A percentile compares a stretch with the other conserved stretches of the same genome.
These are phyloP conservation scores for Xiphydria camelus DNA, from an alignment of 2,888 invertebrate species.

Conservation along the genomic window DNA sequence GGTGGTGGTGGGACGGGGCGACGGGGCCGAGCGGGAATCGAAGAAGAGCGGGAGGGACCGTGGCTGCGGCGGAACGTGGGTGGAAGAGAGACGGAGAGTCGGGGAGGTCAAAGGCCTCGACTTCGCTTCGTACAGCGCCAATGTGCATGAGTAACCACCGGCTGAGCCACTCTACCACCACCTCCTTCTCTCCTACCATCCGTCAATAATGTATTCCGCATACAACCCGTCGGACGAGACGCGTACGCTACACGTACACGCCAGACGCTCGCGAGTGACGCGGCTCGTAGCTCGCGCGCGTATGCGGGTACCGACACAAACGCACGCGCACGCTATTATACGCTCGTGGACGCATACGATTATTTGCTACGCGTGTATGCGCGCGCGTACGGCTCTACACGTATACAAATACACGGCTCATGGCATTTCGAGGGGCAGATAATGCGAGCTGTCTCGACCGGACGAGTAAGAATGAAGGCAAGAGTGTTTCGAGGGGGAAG, in stretches of 20 bases:
- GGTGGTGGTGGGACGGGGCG: slow-evolving; percentile 10
- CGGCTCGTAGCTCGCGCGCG: slow-evolving; percentile 5
- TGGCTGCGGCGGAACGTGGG: slow-evolving; percentile 10
- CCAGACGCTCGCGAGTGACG: background rate
- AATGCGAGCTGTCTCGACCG: slow-evolving; percentile 33
- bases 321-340: background rate
- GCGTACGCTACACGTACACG: background rate
- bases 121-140: slow-evolving; percentile 41
- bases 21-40: slow-evolving; percentile 20
- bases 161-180: slow-evolving; percentile 24
- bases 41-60: slow-evolving; percentile 13
- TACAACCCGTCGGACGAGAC: slow-evolving; percentile 24
- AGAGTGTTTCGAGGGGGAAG: slow-evolving; percentile 39
- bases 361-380: slow-evolving; percentile 2
- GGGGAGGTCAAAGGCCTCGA: slow-evolving; percentile 55
- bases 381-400: slow-evolving; percentile 14
- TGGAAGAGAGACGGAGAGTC: slow-evolving; percentile 21
- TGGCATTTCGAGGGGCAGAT: slow-evolving; percentile 14
- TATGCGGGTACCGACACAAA: background rate
- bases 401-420: background rate
- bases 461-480: slow-evolving; percentile 36
- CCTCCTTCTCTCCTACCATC: slow-evolving; percentile 17
- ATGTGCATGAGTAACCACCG: slow-evolving; percentile 38
- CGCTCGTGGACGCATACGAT: background rate
- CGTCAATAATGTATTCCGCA: slow-evolving; percentile 42